Evolutionary conservation across 2,888 invertebrate genomes (phyloP), one percentile per base, ranked within the genome.

Genomic region (Catocala sponsa): DNA sequence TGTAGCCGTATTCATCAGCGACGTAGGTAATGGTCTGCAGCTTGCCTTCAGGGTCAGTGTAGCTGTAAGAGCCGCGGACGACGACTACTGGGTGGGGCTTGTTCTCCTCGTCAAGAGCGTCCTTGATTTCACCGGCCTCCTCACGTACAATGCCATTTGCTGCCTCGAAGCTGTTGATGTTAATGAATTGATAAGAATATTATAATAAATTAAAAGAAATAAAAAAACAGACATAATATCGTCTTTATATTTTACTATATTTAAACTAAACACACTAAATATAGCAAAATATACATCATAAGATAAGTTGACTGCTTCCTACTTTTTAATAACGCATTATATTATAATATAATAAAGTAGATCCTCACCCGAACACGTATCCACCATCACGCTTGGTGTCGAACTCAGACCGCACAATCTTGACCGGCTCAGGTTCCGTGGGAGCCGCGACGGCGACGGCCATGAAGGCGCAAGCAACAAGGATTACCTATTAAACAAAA

Each of bases 1-100:
- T 95, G 94, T 91, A 96, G 67, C 96, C 96, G 70, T 87, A 95
- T 86, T 96, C 96, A 73, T 96, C 96, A 53, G 96, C 96, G 63
- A 85, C 85, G 89, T 96, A 96, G 62, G 84, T 94, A 70, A 96
- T 74, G 43, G 85, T 83, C 71, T 95, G 94, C 1, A 88, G 84
- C 15, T 93, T 92, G 67, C 96, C 96, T 7, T 96, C 95, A 0
- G 91, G 87, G 63, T 95, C 91, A 5, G 91, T 89, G 89, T 96
- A 96, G 0, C 95, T 87, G 87, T 92, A 96, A 2, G 92, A 89
- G 10, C 96, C 96, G 66, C 95, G 95, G 33, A 96, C 95, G 0
- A 94, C 91, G 77, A 96, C 91, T 13, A 95, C 95, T 61, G 85
- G 85, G 25, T 92, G 94, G 38, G 95, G 95, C 74, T 95, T 95